These are phyloP conservation scores for Chrysotoxum bicinctum DNA, from an alignment of 2,888 invertebrate species.

Conservation along the genomic window DNA sequence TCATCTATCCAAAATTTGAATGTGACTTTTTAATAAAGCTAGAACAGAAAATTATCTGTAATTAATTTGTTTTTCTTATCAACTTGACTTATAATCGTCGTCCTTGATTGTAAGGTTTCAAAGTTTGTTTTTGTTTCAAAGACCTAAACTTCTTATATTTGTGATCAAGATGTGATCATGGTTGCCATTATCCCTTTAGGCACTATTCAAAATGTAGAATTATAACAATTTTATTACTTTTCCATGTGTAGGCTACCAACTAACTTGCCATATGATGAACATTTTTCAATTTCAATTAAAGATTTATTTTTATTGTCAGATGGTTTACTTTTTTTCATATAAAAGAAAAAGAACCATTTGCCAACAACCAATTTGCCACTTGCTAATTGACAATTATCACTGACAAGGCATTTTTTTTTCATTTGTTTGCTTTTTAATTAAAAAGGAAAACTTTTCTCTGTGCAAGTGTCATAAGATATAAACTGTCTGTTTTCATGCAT, in stretches of 20 bases:
- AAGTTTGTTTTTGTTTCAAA: not conserved
- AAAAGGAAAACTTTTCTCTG: no score
- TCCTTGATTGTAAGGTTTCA: no score
- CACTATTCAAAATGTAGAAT: not conserved
- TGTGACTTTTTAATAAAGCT: no score
- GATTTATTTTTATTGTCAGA: not conserved
- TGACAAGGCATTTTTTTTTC: not conserved
- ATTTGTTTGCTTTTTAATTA: not conserved
- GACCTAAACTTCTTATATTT: not conserved
- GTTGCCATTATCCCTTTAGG: not conserved
- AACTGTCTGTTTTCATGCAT: not conserved
- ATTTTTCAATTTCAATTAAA: slow-evolving; percentile 19
- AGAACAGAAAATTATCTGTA: no score
- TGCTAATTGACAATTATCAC: not conserved
- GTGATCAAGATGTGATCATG: not conserved
- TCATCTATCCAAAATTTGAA: no score
- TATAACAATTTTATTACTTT: not conserved
- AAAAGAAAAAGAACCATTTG: not conserved
- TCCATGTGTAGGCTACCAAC: not conserved
- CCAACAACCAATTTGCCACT: not conserved
- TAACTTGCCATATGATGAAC: slow-evolving; percentile 7
- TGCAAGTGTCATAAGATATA: not conserved
- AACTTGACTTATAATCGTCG: no score
- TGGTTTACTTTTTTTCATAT: not conserved
- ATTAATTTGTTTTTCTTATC: no score